Base-by-base conservation (phyloP, 2,797 vertebrate species). In the Betta splendens region DNA sequence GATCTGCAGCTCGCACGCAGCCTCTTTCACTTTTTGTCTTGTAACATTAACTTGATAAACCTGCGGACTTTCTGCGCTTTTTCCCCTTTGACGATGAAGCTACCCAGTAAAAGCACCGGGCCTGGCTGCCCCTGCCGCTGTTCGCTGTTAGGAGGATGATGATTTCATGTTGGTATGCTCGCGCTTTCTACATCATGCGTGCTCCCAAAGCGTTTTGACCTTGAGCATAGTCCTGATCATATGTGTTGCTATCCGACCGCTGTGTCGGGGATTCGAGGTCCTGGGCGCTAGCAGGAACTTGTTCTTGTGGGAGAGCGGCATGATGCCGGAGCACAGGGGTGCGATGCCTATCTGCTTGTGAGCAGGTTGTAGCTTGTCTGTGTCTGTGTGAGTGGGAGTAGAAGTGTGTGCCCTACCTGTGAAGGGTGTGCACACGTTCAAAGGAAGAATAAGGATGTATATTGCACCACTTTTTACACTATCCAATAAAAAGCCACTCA, bases 341-440 rank as follows among this genome's bases (percentile, higher is more conserved):
- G 64, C 26, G 74, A 69, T 76, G 60, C 22, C 71, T 77, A 74
- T 75, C 51, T 48, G 23, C 35, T 47, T 36, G 55, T 39, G 52
- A 73, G 72, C 79, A 78, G 53, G 79, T 72, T 42, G 44, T 49
- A 54, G 67, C 86, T 72, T 28, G 82, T 63, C 56, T 46, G 23
- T 45, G n/a, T n/a, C n/a, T n/a, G 21, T 55, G 44, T 26, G 60
- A 57, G 58, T 56, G 40, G 51, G 33, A 29, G 56, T 35, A 56
- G 29, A 75, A 73, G 67, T 1, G 1, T 17, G 9, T 15, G 28
- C 43, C 61, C 55, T 56, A 43, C 63, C 62, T 54, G 21, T 22
- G 15, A 18, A 69, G 15, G 46, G 13, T 57, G 62, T 7, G 54
- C 37, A 79, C 50, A 9, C 46, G 67, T 69, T 69, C 48, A 57